Conservation (phyloP, 35 echinoderm and acorn worm genomes). For the Stichopus chloronotus region DNA sequence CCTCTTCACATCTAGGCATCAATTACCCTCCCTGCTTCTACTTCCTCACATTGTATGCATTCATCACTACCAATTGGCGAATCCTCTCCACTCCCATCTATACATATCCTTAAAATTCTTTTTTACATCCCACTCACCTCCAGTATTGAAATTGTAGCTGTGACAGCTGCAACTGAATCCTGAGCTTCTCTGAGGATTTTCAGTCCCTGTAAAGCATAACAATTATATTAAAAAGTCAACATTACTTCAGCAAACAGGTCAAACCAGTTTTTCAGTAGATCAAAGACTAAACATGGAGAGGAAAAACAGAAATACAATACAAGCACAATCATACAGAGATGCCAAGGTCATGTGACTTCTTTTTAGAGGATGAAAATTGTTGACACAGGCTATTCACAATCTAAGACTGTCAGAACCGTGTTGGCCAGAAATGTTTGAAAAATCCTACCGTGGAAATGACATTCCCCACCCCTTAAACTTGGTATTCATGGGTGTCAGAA, state of each 20-base stretch:
- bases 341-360: neutral
- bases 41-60: neutral
- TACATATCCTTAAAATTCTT: neutral
- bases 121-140: neutral
- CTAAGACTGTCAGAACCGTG: too few relatives aligned
- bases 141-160: slow-evolving; percentile 18
- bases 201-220: neutral
- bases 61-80: neutral
- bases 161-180: slow-evolving; percentile 15
- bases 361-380: neutral
- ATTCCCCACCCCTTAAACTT: too few relatives aligned
- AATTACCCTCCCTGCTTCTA: too few relatives aligned
- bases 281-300: neutral
- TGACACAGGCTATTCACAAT: neutral
- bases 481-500: too few relatives aligned
- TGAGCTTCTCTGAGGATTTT: neutral
- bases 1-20: too few relatives aligned
- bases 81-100: too few relatives aligned
- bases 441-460: too few relatives aligned
- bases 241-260: neutral
- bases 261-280: neutral
- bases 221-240: neutral
- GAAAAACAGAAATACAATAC: neutral
- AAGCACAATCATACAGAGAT: neutral
- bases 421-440: too few relatives aligned